Base-by-base conservation (phyloP, 2,797 vertebrate genomes). In the Picus viridis region DNA sequence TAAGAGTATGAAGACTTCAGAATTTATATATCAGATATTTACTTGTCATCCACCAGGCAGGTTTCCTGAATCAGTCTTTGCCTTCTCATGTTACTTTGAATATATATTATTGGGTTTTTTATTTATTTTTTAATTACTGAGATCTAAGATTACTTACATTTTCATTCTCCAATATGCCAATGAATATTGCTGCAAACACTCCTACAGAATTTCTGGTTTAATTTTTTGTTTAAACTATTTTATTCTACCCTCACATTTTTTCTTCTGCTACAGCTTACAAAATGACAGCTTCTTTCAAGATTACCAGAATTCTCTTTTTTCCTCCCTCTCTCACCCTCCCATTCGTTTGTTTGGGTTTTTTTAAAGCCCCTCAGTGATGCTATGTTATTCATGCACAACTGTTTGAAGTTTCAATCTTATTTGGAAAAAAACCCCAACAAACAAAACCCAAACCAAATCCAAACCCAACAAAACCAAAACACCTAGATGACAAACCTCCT, bases 321-420 rank as follows among this genome's bases (percentile, higher is more conserved):
- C 54, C 2, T 17, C 29, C 54, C 27, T 49, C 36, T 53, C 61
- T 82, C 68, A 71, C 14, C 20, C 62, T 53, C 34, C 26, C 8
- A 54, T 71, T 15, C 47, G 67, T 49, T 86, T 39, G 39, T 39
- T 39, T 39, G 12, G 12, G 12, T 39, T 87, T 80, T 89, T 80
- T 53, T 72, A 30, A 93, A 90, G 32, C 45, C 56, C 75, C 67
- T 75, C 43, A 88, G 63, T 63, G 84, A 93, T 89, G 89, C 87
- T 92, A 80, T 65, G 84, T 87, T 95, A 95, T 92, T 92, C 81
- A 91, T 76, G 69, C 86, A 93, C 65, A 88, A 90, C 86, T 90
- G 90, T 83, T 91, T 92, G 76, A 85, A 88, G 69, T 89, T 94
- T 77, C 69, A 68, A 17, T 72, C 69, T 6, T 74, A 85, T 49